These are phyloP conservation scores for Penaeus japonicus DNA, from an alignment of 1,140 invertebrate genomes.

Conservation along the genomic window DNA sequence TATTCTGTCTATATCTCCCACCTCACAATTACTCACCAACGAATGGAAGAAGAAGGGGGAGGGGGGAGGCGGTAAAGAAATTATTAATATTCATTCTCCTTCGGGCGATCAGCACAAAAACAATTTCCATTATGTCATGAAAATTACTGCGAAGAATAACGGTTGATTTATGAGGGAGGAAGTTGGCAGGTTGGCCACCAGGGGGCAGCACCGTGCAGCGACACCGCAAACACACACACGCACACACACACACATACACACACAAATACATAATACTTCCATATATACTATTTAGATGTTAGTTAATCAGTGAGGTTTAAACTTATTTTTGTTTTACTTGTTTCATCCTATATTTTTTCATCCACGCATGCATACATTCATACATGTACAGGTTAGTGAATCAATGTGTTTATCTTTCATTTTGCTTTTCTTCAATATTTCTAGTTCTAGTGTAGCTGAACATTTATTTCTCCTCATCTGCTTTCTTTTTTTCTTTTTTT, in stretches of 20 bases:
- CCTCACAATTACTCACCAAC: too few relatives aligned
- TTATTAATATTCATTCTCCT: constrained; percentile 55
- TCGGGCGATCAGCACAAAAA: constrained; percentile 52
- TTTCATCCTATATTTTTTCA: too few relatives aligned
- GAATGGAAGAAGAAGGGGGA: background rate
- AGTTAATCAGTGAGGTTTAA: too few relatives aligned
- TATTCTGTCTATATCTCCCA: too few relatives aligned
- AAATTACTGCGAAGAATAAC: constrained; percentile 57
- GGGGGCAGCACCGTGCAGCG: constrained; percentile 54
- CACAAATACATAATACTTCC: background rate
- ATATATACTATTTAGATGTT: background rate
- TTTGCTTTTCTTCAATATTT: too few relatives aligned
- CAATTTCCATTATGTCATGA: constrained; percentile 56
- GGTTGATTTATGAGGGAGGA: constrained; percentile 47
- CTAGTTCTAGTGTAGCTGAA: too few relatives aligned
- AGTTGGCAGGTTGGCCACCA: constrained; percentile 51
- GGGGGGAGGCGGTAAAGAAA: constrained; percentile 28
- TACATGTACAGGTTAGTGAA: too few relatives aligned
- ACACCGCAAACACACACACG: background rate
- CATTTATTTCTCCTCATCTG: too few relatives aligned
- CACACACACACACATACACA: background rate
- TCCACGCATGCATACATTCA: too few relatives aligned
- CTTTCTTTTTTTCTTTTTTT: too few relatives aligned
- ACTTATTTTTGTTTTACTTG: too few relatives aligned
- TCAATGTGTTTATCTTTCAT: too few relatives aligned